phyloP scores from a whole-genome alignment of 2,113 vertebrate genomes.

The Cynocephalus volans region DNA sequence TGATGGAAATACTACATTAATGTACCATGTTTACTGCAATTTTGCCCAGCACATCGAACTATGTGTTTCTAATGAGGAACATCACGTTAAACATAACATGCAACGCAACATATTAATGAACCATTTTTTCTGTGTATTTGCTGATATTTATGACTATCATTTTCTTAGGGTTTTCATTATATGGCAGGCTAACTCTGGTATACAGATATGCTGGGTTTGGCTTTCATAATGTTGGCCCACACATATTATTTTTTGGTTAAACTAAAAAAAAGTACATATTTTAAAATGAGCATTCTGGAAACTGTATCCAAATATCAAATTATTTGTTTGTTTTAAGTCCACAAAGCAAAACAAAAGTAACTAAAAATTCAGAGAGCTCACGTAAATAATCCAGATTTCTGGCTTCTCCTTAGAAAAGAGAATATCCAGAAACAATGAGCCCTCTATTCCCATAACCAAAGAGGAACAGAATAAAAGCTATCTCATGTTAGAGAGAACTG shows the following conservation, averaged over 20 bases:
- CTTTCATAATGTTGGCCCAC: neutral
- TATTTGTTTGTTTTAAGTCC: constrained; percentile 38
- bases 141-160: neutral
- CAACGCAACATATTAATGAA: neutral
- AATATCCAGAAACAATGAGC: neutral
- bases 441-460: neutral
- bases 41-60: neutral
- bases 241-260: constrained; percentile 15
- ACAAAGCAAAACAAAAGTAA: neutral
- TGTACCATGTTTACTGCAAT: neutral
- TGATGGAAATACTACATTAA: neutral
- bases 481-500: neutral
- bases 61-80: neutral
- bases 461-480: neutral
- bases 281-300: constrained; percentile 42
- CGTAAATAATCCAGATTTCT: constrained; percentile 38
- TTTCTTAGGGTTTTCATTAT: neutral
- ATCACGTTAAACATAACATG: neutral
- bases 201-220: neutral
- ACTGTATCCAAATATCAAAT: constrained; percentile 31
- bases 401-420: constrained; percentile 31
- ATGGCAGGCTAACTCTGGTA: neutral
- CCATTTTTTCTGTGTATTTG: neutral
- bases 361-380: constrained; percentile 17
- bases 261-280: constrained; percentile 54